Evolutionary conservation across 2,888 invertebrate species (phyloP).

Genomic region (Melieria picta): DNA sequence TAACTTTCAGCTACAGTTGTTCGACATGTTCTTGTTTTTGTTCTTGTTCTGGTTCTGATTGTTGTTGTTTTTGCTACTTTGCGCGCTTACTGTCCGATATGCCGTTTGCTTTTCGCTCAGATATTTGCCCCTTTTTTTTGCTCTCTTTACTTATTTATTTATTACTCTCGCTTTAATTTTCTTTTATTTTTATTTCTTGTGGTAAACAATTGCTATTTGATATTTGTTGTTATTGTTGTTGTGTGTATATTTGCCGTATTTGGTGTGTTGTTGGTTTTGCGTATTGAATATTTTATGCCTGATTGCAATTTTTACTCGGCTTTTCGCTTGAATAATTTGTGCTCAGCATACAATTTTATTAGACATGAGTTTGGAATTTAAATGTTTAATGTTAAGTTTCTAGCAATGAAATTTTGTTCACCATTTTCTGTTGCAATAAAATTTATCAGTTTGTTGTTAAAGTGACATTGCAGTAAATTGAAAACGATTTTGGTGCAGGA

Average conservation of each 20-base stretch:
- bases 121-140: background rate
- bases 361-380: background rate
- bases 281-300: constrained; percentile 43
- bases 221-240: constrained; percentile 33
- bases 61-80: constrained; percentile 31
- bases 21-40: constrained; percentile 23
- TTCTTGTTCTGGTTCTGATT: constrained; percentile 15
- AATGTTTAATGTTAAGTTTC: too few species aligned
- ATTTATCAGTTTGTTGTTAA: background rate
- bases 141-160: background rate
- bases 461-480: background rate
- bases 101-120: too few species aligned
- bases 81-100: too few species aligned
- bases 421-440: background rate
- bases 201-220: constrained; percentile 4
- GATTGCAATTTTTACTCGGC: constrained; percentile 38
- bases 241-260: constrained; percentile 30
- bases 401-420: constrained; percentile 21
- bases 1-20: constrained; percentile 9
- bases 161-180: too few species aligned
- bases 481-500: background rate
- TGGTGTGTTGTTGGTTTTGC: constrained; percentile 26
- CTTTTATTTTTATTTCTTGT: too few species aligned
- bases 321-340: constrained; percentile 47
- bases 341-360: constrained; percentile 51